phyloP scores from a whole-genome alignment of 2,888 invertebrate species.

The Pammene fasciana region DNA sequence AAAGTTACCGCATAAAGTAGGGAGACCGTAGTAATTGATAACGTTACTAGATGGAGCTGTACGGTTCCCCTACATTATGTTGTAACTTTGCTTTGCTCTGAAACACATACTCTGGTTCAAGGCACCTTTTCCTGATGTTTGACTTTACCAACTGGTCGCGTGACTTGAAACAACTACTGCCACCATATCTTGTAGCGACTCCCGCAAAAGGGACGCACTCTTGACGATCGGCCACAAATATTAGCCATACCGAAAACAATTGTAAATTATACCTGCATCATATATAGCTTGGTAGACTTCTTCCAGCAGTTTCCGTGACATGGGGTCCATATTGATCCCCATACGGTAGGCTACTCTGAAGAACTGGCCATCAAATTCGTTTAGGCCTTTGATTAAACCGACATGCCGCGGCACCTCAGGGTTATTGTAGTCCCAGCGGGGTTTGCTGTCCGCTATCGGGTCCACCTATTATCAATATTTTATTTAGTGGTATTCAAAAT shows the following conservation, averaged over 20 bases:
- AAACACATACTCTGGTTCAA: too few relatives aligned
- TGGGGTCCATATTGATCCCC: constrained; percentile 70
- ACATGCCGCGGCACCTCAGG: constrained; percentile 81
- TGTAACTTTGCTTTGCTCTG: too few relatives aligned
- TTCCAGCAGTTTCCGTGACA: constrained; percentile 88
- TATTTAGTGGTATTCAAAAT: too few relatives aligned
- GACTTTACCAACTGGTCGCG: too few relatives aligned
- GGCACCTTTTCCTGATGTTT: too few relatives aligned
- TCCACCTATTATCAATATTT: constrained; percentile 62
- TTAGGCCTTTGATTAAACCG: constrained; percentile 85
- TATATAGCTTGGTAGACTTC: constrained; percentile 88
- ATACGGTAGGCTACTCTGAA: constrained; percentile 87
- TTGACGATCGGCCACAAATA: background rate
- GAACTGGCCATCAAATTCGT: constrained; percentile 87
- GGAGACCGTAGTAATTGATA: too few relatives aligned
- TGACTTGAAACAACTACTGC: too few relatives aligned
- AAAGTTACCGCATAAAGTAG: too few relatives aligned
- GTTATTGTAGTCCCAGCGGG: constrained; percentile 63
- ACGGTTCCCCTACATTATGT: too few relatives aligned
- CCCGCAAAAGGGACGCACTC: too few relatives aligned
- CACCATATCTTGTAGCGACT: too few relatives aligned
- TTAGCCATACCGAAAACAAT: background rate
- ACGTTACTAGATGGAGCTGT: too few relatives aligned
- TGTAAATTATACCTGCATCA: constrained; percentile 81
- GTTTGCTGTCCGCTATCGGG: constrained; percentile 84